Conservation (phyloP, 23 tunicate species). For the Phallusia fumigata region DNA sequence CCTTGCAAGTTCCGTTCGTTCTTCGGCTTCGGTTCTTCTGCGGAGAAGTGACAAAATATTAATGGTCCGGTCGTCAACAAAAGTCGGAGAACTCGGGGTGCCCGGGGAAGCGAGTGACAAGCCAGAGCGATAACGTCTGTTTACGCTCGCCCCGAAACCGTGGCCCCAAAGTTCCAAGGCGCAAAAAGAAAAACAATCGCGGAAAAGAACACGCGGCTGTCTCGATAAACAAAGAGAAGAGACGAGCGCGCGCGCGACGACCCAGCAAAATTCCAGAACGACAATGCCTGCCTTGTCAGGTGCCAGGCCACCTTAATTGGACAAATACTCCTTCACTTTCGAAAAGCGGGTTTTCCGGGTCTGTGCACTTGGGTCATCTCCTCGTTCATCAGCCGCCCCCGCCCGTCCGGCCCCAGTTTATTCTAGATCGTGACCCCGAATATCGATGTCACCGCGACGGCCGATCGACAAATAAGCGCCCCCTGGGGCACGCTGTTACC, state of each 20-base stretch:
- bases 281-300: constrained; percentile 6
- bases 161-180: background rate
- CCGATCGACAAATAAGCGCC: background rate
- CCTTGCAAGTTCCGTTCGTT: too few species aligned
- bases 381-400: constrained; percentile 4
- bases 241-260: constrained; percentile 11
- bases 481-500: background rate
- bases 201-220: background rate
- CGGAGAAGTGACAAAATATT: background rate
- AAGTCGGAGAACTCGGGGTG: too few species aligned
- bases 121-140: background rate
- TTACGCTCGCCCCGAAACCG: background rate
- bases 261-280: constrained; percentile 14
- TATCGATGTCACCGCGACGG: background rate
- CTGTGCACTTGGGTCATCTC: background rate
- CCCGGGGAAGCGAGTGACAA: too few species aligned
- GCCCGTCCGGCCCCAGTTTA: background rate
- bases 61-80: background rate
- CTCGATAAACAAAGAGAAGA: constrained; percentile 7
- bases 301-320: background rate
- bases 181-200: constrained; percentile 1
- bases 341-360: constrained; percentile 14
- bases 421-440: constrained; percentile 14
- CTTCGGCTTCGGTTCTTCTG: too few species aligned
- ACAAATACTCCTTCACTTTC: constrained; percentile 9